Percentiles rank a stretch among this genome's conserved stretches.
Conservation (phyloP, 2,113 vertebrate genomes). For the Xenopus laevis region DNA sequence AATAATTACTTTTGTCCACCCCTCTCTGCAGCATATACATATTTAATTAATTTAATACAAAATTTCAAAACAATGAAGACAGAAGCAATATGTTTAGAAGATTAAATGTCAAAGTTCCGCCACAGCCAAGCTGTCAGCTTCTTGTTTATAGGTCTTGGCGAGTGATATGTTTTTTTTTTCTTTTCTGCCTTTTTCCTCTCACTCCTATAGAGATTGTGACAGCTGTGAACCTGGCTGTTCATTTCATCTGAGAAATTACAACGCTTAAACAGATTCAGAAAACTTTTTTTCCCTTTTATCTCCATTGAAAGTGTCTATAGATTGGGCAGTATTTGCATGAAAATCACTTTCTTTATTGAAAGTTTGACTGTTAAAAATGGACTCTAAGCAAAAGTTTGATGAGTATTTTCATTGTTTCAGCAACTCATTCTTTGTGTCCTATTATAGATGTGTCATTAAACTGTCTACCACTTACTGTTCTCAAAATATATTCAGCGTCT, state of each 20-base stretch:
- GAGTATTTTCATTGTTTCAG: slow-evolving; percentile 51
- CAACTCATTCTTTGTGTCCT: slow-evolving; percentile 51
- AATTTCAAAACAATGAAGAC: slow-evolving; percentile 27
- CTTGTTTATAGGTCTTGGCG: slow-evolving; percentile 46
- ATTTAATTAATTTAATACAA: slow-evolving; percentile 26
- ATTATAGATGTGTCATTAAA: slow-evolving; percentile 52
- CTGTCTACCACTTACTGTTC: slow-evolving; percentile 53
- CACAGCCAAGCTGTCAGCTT: slow-evolving; percentile 42
- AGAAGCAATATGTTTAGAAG: slow-evolving; percentile 38
- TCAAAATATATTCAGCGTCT: slow-evolving; percentile 52
- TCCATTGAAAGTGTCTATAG: slow-evolving; percentile 48
- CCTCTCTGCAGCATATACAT: slow-evolving; percentile 20
- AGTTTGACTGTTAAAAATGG: slow-evolving; percentile 46
- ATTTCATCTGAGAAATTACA: slow-evolving; percentile 53
- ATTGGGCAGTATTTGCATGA: slow-evolving; percentile 56
- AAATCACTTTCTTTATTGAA: slow-evolving; percentile 56
- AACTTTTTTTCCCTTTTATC: slow-evolving; percentile 23
- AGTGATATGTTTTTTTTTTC: slow-evolving; percentile 35
- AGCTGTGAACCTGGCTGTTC: slow-evolving; percentile 45
- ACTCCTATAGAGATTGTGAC: slow-evolving; percentile 52
- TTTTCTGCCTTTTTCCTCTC: slow-evolving; percentile 18
- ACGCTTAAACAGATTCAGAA: slow-evolving; percentile 51
- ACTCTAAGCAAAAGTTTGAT: slow-evolving; percentile 54
- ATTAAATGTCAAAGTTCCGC: slow-evolving; percentile 51
- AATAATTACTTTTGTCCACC: slow-evolving; percentile 17